phyloP scores from a whole-genome alignment of 2,797 vertebrate genomes.

The Galagoides demidoff region DNA sequence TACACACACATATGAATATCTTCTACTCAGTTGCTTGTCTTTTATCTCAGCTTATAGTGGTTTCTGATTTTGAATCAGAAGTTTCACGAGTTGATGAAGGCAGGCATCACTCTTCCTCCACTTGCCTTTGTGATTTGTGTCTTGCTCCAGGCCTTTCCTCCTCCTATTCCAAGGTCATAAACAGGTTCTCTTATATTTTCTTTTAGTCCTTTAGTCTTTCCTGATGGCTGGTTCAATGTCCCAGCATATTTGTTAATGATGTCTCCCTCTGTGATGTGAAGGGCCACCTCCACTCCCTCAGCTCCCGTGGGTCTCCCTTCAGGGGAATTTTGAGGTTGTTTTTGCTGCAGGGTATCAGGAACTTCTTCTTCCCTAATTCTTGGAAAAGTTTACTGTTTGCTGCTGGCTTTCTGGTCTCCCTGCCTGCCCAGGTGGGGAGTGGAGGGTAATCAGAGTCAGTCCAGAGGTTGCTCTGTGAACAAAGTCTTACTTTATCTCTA shows the following conservation, averaged over 20 bases:
- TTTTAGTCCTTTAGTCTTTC: neutral
- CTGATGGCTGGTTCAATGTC: neutral
- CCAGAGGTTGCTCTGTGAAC: constrained; percentile 14
- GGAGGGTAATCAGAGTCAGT: neutral
- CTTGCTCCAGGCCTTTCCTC: neutral
- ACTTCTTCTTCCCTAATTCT: constrained; percentile 20
- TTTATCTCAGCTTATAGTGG: neutral
- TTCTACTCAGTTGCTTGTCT: neutral
- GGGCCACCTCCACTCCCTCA: neutral
- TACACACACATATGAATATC: neutral
- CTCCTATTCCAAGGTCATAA: neutral
- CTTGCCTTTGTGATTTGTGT: neutral
- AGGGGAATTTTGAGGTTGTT: neutral
- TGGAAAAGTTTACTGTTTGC: constrained; percentile 5
- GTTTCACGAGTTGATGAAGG: neutral
- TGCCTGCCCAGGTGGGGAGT: neutral
- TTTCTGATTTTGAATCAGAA: constrained; percentile 24
- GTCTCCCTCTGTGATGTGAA: neutral
- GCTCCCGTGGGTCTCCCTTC: neutral
- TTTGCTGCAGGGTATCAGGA: neutral
- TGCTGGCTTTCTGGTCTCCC: neutral
- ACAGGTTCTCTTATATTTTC: neutral
- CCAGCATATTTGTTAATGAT: neutral
- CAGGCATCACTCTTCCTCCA: neutral
- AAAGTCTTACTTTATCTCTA: constrained; percentile 27